Evolutionary conservation across 2,797 vertebrate species (phyloP).

Genomic region (Amblyraja radiata): DNA sequence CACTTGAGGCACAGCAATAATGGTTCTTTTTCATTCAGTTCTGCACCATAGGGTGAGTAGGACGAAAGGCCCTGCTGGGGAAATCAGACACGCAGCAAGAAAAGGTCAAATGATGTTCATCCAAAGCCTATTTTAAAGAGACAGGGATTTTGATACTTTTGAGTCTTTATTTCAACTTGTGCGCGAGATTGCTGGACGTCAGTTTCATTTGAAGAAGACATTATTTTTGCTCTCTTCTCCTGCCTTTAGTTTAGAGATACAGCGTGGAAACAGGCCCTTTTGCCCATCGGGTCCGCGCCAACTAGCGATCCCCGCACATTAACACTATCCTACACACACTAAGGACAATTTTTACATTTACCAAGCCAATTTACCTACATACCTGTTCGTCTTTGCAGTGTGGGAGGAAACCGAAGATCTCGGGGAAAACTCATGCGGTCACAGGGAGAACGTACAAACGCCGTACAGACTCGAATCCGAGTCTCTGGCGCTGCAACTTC

Average conservation of each 20-base stretch:
- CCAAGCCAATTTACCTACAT: no score
- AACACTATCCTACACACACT: no score
- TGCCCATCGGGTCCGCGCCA: no score
- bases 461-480: no score
- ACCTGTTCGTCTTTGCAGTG: no score
- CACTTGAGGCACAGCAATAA: slow-evolving; percentile 20
- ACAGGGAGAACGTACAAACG: no score
- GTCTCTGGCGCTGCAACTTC: no score
- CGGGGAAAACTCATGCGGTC: no score
- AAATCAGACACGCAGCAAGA: background rate
- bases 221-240: background rate
- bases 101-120: slow-evolving; percentile 26
- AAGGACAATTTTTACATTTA: no score
- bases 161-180: background rate
- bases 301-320: no score
- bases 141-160: background rate
- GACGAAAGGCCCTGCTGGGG: background rate
- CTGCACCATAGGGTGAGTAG: background rate
- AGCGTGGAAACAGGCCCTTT: no score
- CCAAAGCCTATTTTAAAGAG: background rate
- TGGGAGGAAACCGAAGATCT: no score
- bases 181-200: background rate
- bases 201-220: background rate
- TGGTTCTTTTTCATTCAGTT: slow-evolving; percentile 21
- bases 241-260: background rate